A percentile compares a stretch with the other conserved stretches of the same genome.
Conservation (phyloP, 2,888 invertebrate genomes). For the Epinotia ramella region DNA sequence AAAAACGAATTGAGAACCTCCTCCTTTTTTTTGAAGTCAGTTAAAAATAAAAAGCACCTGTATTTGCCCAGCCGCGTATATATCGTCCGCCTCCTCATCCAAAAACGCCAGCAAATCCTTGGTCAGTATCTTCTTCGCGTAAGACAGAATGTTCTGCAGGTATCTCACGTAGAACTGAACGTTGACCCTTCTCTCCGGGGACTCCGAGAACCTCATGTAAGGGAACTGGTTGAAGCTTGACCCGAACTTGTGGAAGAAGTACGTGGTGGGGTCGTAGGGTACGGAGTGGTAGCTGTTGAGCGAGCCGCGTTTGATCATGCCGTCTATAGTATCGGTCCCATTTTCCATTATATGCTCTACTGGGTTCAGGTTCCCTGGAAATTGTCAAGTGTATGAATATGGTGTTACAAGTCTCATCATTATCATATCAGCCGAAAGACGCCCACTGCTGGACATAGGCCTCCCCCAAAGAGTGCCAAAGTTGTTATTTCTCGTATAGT, state of each 20-base stretch:
- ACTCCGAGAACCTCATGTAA: conserved; percentile 91
- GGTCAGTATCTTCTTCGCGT: conserved; percentile 93
- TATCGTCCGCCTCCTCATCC: conserved; percentile 93
- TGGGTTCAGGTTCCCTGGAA: conserved; percentile 88
- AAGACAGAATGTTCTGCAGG: conserved; percentile 90
- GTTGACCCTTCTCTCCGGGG: conserved; percentile 87
- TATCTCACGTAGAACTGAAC: conserved; percentile 91
- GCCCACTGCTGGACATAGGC: no score
- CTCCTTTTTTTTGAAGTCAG: no score
- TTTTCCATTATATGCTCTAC: conserved; percentile 78
- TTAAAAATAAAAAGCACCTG: conserved; percentile 68
- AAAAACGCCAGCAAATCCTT: conserved; percentile 93
- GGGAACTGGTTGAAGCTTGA: conserved; percentile 97
- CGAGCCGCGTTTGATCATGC: conserved; percentile 75
- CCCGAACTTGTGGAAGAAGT: conserved; percentile 96
- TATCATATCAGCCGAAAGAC: no score
- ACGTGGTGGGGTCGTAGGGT: conserved; percentile 92
- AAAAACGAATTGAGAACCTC: no score
- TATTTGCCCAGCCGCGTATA: conserved; percentile 89
- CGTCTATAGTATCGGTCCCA: conserved; percentile 71
- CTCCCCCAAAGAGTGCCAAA: no score
- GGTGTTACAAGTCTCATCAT: no score
- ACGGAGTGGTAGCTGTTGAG: conserved; percentile 87
- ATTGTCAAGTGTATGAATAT: no score
- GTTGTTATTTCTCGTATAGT: no score